phyloP scores from a whole-genome alignment of 1,140 invertebrate genomes.

The Drosophila dunni region DNA sequence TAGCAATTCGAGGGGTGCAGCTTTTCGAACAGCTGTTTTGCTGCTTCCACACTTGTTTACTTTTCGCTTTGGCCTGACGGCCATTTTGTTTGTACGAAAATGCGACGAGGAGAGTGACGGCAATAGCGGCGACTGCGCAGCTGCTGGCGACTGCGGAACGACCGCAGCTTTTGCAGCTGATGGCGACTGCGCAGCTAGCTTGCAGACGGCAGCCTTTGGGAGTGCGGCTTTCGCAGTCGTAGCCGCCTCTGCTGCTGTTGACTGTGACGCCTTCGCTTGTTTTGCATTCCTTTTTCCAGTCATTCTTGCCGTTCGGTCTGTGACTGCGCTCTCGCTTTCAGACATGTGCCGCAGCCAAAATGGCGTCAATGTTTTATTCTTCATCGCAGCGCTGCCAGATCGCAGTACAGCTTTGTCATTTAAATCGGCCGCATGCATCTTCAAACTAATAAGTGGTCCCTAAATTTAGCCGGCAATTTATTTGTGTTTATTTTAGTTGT shows the following conservation, averaged over 20 bases:
- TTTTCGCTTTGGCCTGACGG: not conserved
- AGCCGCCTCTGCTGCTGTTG: too few relatives aligned
- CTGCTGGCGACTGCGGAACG: not conserved
- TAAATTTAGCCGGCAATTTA: not conserved
- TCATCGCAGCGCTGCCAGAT: not conserved
- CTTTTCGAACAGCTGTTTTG: not conserved
- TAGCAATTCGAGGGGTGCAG: slow-evolving; percentile 16
- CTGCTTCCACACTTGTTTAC: not conserved
- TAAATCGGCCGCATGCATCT: not conserved
- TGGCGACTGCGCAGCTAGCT: too few relatives aligned
- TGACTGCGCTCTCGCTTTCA: not conserved
- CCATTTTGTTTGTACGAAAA: not conserved
- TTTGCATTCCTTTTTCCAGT: not conserved
- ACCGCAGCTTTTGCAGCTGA: too few relatives aligned
- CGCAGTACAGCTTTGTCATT: not conserved
- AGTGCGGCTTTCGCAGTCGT: too few relatives aligned
- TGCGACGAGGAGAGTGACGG: too few relatives aligned
- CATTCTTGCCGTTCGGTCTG: not conserved
- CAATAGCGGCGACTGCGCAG: too few relatives aligned
- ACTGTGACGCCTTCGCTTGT: not conserved
- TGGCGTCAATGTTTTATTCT: not conserved
- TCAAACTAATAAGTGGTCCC: not conserved
- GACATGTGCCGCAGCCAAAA: not conserved
- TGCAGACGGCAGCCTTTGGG: too few relatives aligned
- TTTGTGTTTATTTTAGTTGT: not conserved